Base-by-base conservation (phyloP, 2,797 vertebrate species). In the Phataginus tricuspis region DNA sequence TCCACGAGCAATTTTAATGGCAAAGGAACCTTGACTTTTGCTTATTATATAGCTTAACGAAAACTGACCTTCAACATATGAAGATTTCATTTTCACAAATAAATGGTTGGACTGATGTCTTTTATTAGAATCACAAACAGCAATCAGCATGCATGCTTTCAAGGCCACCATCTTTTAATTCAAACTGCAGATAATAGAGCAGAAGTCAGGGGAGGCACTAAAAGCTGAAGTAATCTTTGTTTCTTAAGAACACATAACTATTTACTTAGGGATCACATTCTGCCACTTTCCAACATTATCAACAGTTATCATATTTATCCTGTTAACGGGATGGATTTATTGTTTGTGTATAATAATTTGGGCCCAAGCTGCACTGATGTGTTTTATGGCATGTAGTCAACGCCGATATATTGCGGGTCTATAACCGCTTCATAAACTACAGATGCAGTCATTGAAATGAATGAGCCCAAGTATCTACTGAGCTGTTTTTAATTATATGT, bases 401-500 rank as follows among this genome's bases (percentile, higher is more conserved):
- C 69, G 82, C 92, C 95, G 37, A 98, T 98, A 98, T 7, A 9
- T 92, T 95, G 92, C 51, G 9, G 96, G 95, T 95, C 97, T 98
- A 96, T 98, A 97, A 98, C 96, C 93, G 93, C 98, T 94, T 98
- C 97, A 96, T 98, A 98, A 98, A 98, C 97, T 96, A 83, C 96
- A 97, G 92, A 97, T 93, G 77, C 91, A 97, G 93, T 97, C 98
- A 89, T 94, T 94, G 98, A 98, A 98, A 98, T 98, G 98, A 98
- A 98, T 96, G 97, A 98, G 97, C 97, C 90, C 94, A 86, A 98
- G 97, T 97, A 98, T 97, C 98, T 97, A 95, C 97, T 95, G 95
- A 98, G 97, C 98, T 98, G 98, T 80, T 98, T 98, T 98, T 98
- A 98, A 99, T 99, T 98, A 98, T 96, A 98, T 97, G 98, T 98